These are phyloP conservation scores for Drosophila miranda DNA, from an alignment of 1,140 invertebrate genomes.

Conservation along the genomic window DNA sequence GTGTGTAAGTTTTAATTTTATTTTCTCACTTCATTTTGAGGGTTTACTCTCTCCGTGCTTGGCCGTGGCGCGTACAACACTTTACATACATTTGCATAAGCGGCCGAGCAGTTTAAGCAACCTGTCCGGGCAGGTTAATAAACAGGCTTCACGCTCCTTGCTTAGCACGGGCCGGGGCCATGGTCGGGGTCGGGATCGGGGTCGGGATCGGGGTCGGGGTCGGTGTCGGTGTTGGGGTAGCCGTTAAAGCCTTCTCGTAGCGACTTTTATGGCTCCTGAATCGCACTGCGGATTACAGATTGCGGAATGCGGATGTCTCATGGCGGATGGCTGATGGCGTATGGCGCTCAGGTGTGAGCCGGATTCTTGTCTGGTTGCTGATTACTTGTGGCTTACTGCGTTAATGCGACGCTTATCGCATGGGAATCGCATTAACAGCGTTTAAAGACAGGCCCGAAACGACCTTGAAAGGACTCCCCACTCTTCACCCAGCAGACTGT, in stretches of 20 bases:
- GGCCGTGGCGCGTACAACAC: slow-evolving; percentile 50
- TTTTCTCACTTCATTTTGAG: slow-evolving; percentile 73
- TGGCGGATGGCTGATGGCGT: slow-evolving; percentile 28
- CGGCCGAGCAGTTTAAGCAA: slow-evolving; percentile 31
- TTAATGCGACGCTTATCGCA: slow-evolving; percentile 73
- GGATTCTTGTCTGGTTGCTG: slow-evolving; percentile 61
- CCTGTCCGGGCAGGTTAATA: slow-evolving; percentile 46
- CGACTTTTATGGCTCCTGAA: slow-evolving; percentile 12
- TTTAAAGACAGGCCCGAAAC: slow-evolving; percentile 14
- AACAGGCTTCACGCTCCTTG: slow-evolving; percentile 21
- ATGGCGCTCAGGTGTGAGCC: slow-evolving; percentile 34
- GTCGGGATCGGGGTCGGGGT: not conserved
- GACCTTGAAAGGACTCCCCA: slow-evolving; percentile 4
- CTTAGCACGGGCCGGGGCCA: not conserved
- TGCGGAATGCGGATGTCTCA: too few relatives aligned
- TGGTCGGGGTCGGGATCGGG: too few relatives aligned
- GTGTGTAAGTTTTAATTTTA: slow-evolving; percentile 62
- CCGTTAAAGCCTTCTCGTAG: slow-evolving; percentile 28
- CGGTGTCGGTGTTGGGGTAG: not conserved
- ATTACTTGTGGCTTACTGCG: slow-evolving; percentile 75
- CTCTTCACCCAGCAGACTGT: slow-evolving; percentile 10
- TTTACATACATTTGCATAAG: slow-evolving; percentile 75
- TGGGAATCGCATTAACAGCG: slow-evolving; percentile 68
- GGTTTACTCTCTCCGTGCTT: slow-evolving; percentile 31
- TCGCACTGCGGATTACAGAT: not conserved